Evolutionary conservation across 2,888 invertebrate species (phyloP), one percentile per base, ranked within the genome.

Genomic region (Pseudanteris insignis): DNA sequence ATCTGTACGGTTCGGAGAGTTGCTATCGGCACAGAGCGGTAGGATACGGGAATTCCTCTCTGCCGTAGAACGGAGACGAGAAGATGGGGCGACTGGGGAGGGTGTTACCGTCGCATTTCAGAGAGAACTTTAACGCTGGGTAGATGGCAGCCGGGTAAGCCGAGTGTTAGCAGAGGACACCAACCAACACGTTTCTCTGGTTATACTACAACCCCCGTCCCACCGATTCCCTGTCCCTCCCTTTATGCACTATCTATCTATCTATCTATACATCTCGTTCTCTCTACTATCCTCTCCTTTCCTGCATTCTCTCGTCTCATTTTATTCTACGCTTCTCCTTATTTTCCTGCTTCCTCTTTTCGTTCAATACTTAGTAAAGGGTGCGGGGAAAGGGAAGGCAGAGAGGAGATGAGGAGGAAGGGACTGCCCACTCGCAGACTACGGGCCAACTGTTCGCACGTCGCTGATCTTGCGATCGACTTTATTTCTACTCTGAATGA

Each of bases 51-150:
- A n/a, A n/a, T n/a, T n/a, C n/a, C n/a, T 6, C 18, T 18, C 18
- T 18, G 18, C 18, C 18, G 18, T 3, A 18, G 18, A 18, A 54
- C 50, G 54, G 54, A 51, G 51, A 61, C 61, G 62, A 18, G 4
- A 36, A 43, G 55, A 38, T 30, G 47, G 40, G 40, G 54, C 62
- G n/a, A n/a, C n/a, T n/a, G 61, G 65, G 66, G 60, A 48, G 68
- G 66, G 72, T 70, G 70, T 73, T 72, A 73, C 73, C 71, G 73
- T 75, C 74, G 74, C 74, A 70, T 75, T 75, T 75, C 71, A 75
- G 73, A 72, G 75, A 72, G 74, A 70, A 75, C 26, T 54, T 67
- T 68, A 71, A 67, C 58, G 70, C 62, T 51, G 57, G 60, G 53
- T 60, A 61, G 68, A 67, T 63, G 67, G 67, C 67, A 46, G 47